phyloP scores from a whole-genome alignment of 2,888 invertebrate genomes.

The Tetragnatha montana region DNA sequence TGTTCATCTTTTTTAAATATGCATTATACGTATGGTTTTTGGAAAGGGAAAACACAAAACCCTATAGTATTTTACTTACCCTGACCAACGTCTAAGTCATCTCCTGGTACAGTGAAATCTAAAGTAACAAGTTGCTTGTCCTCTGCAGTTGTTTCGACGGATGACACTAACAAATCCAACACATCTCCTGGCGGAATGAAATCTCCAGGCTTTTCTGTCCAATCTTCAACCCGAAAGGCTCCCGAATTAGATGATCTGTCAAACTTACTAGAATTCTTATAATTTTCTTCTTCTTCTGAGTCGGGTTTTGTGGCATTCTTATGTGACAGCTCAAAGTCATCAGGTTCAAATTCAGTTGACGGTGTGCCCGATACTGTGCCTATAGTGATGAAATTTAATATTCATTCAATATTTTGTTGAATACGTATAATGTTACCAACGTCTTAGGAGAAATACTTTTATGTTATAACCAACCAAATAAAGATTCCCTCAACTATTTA shows the following conservation, averaged over 20 bases:
- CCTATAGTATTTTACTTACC: slow-evolving; percentile 31
- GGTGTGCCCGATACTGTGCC: slow-evolving; percentile 24
- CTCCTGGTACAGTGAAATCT: slow-evolving; percentile 73
- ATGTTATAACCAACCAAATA: too few species aligned
- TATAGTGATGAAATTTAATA: not conserved
- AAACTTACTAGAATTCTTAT: slow-evolving; percentile 67
- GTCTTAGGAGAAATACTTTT: not conserved
- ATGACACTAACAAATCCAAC: slow-evolving; percentile 72
- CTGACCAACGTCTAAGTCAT: slow-evolving; percentile 71
- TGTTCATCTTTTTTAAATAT: too few species aligned
- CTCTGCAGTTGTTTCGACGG: slow-evolving; percentile 37
- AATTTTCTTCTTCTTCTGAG: slow-evolving; percentile 16
- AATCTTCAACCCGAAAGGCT: slow-evolving; percentile 71
- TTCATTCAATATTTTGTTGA: not conserved
- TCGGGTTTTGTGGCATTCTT: slow-evolving; percentile 41
- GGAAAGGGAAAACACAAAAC: too few species aligned
- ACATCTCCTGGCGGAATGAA: slow-evolving; percentile 73
- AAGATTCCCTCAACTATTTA: too few species aligned
- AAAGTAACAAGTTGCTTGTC: slow-evolving; percentile 67
- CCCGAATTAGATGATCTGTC: slow-evolving; percentile 72
- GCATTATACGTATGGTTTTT: too few species aligned
- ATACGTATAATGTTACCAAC: not conserved
- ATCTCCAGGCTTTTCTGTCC: slow-evolving; percentile 65
- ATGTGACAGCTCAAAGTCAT: slow-evolving; percentile 47
- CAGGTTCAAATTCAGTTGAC: slow-evolving; percentile 23